Conservation (phyloP, 2,113 vertebrate genomes). For the Pleuronectes platessa region DNA sequence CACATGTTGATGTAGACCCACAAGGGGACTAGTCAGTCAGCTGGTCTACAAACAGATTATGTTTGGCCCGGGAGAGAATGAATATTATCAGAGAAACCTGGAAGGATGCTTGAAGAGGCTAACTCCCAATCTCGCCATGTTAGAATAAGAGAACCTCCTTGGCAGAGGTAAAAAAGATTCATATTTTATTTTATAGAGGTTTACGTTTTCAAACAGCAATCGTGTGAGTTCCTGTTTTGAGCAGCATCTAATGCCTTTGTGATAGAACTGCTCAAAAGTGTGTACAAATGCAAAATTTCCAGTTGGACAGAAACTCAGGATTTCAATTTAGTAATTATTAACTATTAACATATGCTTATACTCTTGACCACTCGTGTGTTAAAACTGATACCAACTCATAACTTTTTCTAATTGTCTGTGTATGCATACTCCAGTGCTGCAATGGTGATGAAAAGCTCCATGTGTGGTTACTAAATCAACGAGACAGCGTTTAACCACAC, state of each 20-base stretch:
- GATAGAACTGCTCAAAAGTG: not conserved
- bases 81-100: too few relatives aligned
- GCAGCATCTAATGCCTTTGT: too few relatives aligned
- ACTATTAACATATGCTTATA: not conserved
- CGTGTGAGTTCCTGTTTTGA: too few relatives aligned
- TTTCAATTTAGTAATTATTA: not conserved
- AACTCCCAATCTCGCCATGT: too few relatives aligned
- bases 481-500: conserved; percentile 65
- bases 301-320: not conserved
- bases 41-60: too few relatives aligned
- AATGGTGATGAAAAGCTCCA: conserved; percentile 56
- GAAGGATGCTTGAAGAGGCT: too few relatives aligned
- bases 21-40: too few relatives aligned
- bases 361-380: not conserved
- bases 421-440: conserved; percentile 8
- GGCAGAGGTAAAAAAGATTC: too few relatives aligned
- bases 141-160: too few relatives aligned
- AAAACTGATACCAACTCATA: not conserved
- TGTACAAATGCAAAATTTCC: not conserved
- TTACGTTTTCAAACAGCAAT: not conserved
- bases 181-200: too few relatives aligned
- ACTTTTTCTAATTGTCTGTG: not conserved
- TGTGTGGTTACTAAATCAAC: conserved; percentile 72
- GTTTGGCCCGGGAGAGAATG: too few relatives aligned
- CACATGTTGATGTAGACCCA: too few relatives aligned